Evolutionary conservation across 2,797 vertebrate species (phyloP).

Genomic region (Salarias fasciatus): DNA sequence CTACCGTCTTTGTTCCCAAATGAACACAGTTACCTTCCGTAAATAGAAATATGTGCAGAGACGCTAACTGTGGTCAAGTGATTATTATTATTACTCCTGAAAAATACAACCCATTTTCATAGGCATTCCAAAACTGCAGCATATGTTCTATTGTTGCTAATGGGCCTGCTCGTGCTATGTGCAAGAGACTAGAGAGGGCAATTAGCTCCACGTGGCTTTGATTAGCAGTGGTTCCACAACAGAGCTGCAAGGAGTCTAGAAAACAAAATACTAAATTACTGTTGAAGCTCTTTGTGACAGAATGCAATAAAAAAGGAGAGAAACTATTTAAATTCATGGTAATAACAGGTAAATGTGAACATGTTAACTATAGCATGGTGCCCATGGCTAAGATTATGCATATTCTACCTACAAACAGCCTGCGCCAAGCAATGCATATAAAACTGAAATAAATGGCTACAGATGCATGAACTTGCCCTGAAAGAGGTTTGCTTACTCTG

Average conservation of each 20-base stretch:
- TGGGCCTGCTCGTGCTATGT: conserved; percentile 59
- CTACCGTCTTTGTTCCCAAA: conserved; percentile 31
- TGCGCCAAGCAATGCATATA: conserved; percentile 75
- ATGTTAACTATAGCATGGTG: conserved; percentile 59
- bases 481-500: conserved; percentile 87
- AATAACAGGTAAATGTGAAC: conserved; percentile 76
- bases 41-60: conserved; percentile 36
- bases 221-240: conserved; percentile 70
- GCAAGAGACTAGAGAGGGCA: conserved; percentile 66
- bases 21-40: conserved; percentile 28
- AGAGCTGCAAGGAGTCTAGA: conserved; percentile 57
- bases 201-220: conserved; percentile 76
- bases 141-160: conserved; percentile 69
- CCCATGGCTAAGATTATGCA: conserved; percentile 73
- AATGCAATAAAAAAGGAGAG: conserved; percentile 66
- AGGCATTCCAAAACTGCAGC: conserved; percentile 59
- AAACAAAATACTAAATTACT: conserved; percentile 68
- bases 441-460: conserved; percentile 82
- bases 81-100: conserved; percentile 42
- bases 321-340: conserved; percentile 66
- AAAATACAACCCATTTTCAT: conserved; percentile 60
- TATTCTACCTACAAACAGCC: conserved; percentile 79
- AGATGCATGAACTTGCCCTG: conserved; percentile 84
- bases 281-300: conserved; percentile 63
- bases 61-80: conserved; percentile 55